Base-by-base conservation (phyloP, 2,113 vertebrate species). In the Tamias sibiricus region DNA sequence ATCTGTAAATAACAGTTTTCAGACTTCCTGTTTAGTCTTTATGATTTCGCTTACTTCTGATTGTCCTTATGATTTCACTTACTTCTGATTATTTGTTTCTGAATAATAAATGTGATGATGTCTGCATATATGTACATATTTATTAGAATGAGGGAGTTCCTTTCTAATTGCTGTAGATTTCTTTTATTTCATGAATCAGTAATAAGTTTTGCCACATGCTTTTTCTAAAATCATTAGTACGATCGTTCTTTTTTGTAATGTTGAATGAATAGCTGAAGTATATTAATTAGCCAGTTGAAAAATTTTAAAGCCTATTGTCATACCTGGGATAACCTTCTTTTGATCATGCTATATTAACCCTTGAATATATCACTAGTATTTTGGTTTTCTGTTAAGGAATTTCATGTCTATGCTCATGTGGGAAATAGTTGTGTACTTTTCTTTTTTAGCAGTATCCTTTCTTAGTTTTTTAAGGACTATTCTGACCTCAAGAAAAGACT, bases 231-330 rank as follows among this genome's bases (percentile, higher is more conserved):
- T 30, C 62, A 59, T 40, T 83, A 13, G 64, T 94, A 62, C 32
- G 8, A 77, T 96, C 35, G 64, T 57, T 59, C 72, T 92, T 88
- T 91, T 83, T 68, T 87, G 24, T 90, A n/a, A 37, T 57, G 52
- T 7, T 84, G 66, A 74, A 68, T 85, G 26, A 79, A 17, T 83
- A 0, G 8, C 8, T n/a, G 47, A 95, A 59, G 92, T 62, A 40
- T 16, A 52, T 74, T 47, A 5, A 52, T 74, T 47, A 5, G 44
- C 59, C 80, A 35, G 42, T 42, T 95, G 92, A 6, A 68, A 92
- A 80, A 77, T 71, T n/a, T 84, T 92, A 77, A 83, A 47, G 8
- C 9, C 30, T 64, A 9, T 52, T 87, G 42, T 32, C 10, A 12
- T 62, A 12, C 4, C 40, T 62, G 17, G 6, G 20, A 77, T 72